These are phyloP conservation scores for Brachirus orientalis DNA, from an alignment of 2,113 vertebrate species.

Conservation along the genomic window DNA sequence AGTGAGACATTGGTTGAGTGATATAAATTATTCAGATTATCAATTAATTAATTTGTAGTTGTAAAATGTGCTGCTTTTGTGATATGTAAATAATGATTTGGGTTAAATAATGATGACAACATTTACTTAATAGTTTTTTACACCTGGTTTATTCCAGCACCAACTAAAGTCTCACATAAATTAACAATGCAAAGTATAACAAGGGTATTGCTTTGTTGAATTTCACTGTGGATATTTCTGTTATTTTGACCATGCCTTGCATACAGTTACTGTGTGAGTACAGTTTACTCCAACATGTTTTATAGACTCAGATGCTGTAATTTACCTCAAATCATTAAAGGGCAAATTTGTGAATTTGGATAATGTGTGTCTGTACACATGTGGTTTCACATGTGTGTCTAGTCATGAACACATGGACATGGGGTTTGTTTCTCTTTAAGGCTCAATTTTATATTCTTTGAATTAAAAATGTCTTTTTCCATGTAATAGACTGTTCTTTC, in stretches of 20 bases:
- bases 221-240: background rate
- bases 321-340: too few relatives aligned
- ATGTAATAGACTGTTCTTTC: slow-evolving; percentile 3
- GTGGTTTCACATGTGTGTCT: background rate
- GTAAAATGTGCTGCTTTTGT: background rate
- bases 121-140: too few relatives aligned
- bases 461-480: background rate
- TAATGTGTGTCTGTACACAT: background rate
- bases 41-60: background rate
- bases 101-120: too few relatives aligned
- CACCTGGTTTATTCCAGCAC: too few relatives aligned
- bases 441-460: slow-evolving; percentile 13
- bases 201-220: too few relatives aligned
- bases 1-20: background rate
- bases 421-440: background rate
- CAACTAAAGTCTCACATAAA: background rate
- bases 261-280: background rate
- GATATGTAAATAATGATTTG: background rate
- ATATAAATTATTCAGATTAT: background rate
- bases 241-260: too few relatives aligned
- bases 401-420: background rate
- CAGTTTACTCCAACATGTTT: background rate
- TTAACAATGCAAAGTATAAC: too few relatives aligned
- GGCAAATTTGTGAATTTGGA: too few relatives aligned
- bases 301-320: too few relatives aligned